A percentile compares a stretch with the other conserved stretches of the same genome.
These are phyloP conservation scores for Seriola aureovittata DNA, from an alignment of 2,113 vertebrate species.

Conservation along the genomic window DNA sequence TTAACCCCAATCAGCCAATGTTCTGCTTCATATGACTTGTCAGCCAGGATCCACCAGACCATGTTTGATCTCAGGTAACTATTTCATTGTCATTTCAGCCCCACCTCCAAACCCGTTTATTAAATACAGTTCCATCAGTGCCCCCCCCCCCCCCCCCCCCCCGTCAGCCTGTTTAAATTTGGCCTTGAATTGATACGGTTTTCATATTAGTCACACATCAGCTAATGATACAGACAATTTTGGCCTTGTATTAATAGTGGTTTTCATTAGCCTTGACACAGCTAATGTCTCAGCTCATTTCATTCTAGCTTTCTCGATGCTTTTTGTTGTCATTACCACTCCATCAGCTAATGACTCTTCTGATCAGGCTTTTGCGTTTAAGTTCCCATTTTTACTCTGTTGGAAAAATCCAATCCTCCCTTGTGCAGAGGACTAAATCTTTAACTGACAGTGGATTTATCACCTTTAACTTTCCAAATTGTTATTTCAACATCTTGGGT, in stretches of 20 bases:
- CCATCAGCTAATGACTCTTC: slow-evolving; percentile 18
- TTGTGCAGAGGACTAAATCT: background rate
- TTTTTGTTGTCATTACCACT: slow-evolving; percentile 40
- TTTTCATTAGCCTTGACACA: slow-evolving; percentile 40
- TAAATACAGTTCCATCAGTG: slow-evolving; percentile 2
- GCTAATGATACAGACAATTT: slow-evolving; percentile 37
- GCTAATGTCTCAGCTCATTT: slow-evolving; percentile 54
- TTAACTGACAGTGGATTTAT: background rate
- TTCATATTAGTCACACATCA: slow-evolving; percentile 33
- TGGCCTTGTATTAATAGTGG: slow-evolving; percentile 18
- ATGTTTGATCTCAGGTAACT: background rate
- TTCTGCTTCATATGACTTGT: background rate
- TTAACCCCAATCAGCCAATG: background rate
- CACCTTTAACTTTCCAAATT: slow-evolving; percentile 17
- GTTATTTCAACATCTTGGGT: slow-evolving; percentile 15
- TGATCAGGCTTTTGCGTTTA: background rate
- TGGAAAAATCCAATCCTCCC: background rate
- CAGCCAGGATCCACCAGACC: background rate
- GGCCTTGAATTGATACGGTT: slow-evolving; percentile 20
- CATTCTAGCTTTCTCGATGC: background rate
- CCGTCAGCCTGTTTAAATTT: slow-evolving; percentile 1
- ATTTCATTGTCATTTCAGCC: background rate
- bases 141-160: too few relatives aligned
- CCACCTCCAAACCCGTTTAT: background rate
- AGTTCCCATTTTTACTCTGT: background rate